Conservation (phyloP, 2,888 invertebrate species). For the Sminthurides aquaticus region DNA sequence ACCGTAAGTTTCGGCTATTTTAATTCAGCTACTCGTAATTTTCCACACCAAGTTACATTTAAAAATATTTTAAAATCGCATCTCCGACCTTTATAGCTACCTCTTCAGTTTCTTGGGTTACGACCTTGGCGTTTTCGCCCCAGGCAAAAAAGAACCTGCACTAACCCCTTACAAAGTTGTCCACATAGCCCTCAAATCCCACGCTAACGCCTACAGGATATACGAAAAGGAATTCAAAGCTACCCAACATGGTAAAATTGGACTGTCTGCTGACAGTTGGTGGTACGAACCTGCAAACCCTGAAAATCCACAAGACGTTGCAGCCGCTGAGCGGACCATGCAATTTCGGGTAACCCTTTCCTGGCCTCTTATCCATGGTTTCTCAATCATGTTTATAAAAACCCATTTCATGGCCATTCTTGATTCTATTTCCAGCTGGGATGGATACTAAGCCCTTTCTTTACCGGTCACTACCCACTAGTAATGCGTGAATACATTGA, state of each 20-base stretch:
- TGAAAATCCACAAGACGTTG: constrained; percentile 28
- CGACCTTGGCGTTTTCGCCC: constrained; percentile 8
- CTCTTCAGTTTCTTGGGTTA: constrained; percentile 4
- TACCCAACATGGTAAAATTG: constrained; percentile 38
- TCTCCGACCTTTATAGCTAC: background rate
- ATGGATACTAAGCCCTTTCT: constrained; percentile 40
- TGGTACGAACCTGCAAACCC: constrained; percentile 35
- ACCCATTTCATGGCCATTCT: background rate
- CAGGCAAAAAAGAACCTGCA: background rate
- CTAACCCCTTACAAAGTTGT: background rate
- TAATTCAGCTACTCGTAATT: no score
- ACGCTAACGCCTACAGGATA: constrained; percentile 46
- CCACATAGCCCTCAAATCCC: constrained; percentile 8
- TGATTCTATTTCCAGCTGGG: constrained; percentile 33
- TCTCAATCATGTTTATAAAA: no score
- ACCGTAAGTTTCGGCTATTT: constrained; percentile 10
- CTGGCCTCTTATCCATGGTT: no score
- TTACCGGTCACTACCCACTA: constrained; percentile 38
- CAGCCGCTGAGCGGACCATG: constrained; percentile 40
- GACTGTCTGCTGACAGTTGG: constrained; percentile 40
- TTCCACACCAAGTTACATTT: no score
- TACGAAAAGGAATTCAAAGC: constrained; percentile 55
- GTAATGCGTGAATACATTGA: constrained; percentile 36
- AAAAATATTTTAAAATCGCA: no score
- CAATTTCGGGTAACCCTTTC: constrained; percentile 36